Evolutionary conservation across 2,797 vertebrate species (phyloP), one percentile per base, ranked within the genome.

Genomic region (Graptemys geographica): DNA sequence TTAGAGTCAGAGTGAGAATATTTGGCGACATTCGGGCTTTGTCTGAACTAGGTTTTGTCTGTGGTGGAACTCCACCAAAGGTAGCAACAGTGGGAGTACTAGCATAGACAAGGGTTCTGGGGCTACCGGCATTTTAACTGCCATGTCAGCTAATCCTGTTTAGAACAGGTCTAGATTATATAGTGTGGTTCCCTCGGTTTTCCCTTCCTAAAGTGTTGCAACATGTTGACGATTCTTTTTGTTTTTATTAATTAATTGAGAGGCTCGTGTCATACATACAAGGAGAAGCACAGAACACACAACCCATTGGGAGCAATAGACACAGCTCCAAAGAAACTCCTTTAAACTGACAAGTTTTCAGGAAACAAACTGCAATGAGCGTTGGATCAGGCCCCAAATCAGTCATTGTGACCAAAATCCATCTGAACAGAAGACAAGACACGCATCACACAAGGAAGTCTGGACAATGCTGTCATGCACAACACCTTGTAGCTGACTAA

Each of bases 401-500:
- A 80, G 49, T 51, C 11, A 13, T 52, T 7, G 23, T 37, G 12
- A 33, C 33, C 37, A 31, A 18, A 2, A 5, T 41, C 44, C 69
- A 23, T 65, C 31, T 51, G 57, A 80, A 93, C 81, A 90, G 82
- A 91, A 91, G 79, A 94, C 92, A 76, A 87, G 92, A 13, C 37
- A 51, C 19, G 8, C 78, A 6, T 87, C 85, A 84, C 89, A 89
- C 33, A 92, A 84, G 49, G 65, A 93, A 62, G 37, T 89, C 56
- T 84, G 78, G 86, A 94, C 37, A 87, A 90, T 90, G 3, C 62
- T 96, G 90, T 96, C 92, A 5, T 56, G 18, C 87, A 80, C 49
- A 92, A 87, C 92, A 93, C 86, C 72, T 95, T 95, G 90, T 85
- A 65, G 57, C 79, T 95, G 84, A 95, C 88, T 95, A 79, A 92